phyloP scores from a whole-genome alignment of 2,888 invertebrate species.

The Dysmachus trigonus region DNA sequence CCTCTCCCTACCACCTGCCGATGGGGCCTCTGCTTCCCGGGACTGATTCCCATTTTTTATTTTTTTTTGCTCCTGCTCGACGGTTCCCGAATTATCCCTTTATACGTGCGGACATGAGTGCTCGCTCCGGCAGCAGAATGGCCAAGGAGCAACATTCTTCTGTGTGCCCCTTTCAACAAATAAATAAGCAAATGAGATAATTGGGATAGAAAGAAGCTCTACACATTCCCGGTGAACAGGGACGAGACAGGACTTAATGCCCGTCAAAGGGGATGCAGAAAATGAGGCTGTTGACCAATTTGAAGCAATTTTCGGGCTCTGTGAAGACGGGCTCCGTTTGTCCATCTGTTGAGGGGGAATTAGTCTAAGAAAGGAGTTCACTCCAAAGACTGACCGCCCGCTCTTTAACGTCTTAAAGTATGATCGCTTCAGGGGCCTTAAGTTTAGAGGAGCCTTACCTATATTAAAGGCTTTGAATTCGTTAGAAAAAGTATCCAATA shows the following conservation, averaged over 20 bases:
- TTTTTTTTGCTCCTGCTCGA: not conserved
- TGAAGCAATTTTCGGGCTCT: not conserved
- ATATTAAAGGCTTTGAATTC: not conserved
- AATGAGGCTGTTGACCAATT: slow-evolving; percentile 19
- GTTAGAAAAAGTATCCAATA: not conserved
- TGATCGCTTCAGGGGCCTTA: not conserved
- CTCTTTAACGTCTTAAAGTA: not conserved
- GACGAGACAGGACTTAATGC: slow-evolving; percentile 32
- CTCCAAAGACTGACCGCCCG: not conserved
- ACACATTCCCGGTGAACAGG: not conserved
- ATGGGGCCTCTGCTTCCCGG: not conserved
- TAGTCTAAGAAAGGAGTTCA: not conserved
- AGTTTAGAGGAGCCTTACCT: not conserved
- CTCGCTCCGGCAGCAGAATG: not conserved
- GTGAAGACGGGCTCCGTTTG: not conserved
- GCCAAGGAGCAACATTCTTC: slow-evolving; percentile 7
- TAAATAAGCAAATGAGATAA: slow-evolving; percentile 45
- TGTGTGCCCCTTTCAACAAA: slow-evolving; percentile 30
- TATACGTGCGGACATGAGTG: not conserved
- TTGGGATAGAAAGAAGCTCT: slow-evolving; percentile 38
- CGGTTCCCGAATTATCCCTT: not conserved
- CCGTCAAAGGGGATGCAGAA: slow-evolving; percentile 10
- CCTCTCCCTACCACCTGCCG: not conserved
- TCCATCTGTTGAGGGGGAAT: not conserved
- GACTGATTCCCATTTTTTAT: not conserved